Base-by-base conservation (phyloP, 2,113 vertebrate genomes). In the Engystomops pustulosus region DNA sequence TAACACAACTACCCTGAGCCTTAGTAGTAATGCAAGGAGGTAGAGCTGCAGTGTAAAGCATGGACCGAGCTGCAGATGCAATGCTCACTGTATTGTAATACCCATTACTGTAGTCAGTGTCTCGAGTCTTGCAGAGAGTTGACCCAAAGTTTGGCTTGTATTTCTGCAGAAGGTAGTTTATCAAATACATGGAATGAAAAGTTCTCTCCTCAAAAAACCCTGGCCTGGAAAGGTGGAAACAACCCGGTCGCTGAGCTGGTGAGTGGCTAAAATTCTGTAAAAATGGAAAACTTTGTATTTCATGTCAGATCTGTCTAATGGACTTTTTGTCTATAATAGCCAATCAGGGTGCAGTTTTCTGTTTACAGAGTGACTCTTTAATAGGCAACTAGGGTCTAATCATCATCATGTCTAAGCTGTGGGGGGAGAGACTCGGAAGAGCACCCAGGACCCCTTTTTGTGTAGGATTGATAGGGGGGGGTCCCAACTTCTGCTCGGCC, bases 131-230 rank as follows among this genome's bases (percentile, higher is more conserved):
- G 2, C 17, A 6, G 25, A 36, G 10, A 20, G 20, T 68, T 4
- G 36, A 68, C 32, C 30, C 65, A 9, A 14, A 20, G 17, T 18
- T 34, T 23, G 9, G 2, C 38, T 87, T 85, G 23, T 87, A 86
- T 85, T 85, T 79, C 85, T 87, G 85, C 90, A 99, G 98, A 99
- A 85, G 97, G 98, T 91, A 98, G 98, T 89, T 94, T 99, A 91
- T 97, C 96, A 86, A 98, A 95, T 90, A 96, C 96, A 5, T 95
- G 97, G 94, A 98, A 98, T 96, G 97, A 99, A 89, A 99, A 99
- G 85, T 97, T 96, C 91, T 93, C 94, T 78, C 92, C 97, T 86
- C 94, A 96, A 83, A 98, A 97, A 93, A 92, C 96, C 58, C 96
- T 96, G 77, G 92, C 93, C 90, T 96, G 96, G 91, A 95, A 98